Conservation (phyloP, 2,888 invertebrate genomes). For the Trichopoda pennipes region DNA sequence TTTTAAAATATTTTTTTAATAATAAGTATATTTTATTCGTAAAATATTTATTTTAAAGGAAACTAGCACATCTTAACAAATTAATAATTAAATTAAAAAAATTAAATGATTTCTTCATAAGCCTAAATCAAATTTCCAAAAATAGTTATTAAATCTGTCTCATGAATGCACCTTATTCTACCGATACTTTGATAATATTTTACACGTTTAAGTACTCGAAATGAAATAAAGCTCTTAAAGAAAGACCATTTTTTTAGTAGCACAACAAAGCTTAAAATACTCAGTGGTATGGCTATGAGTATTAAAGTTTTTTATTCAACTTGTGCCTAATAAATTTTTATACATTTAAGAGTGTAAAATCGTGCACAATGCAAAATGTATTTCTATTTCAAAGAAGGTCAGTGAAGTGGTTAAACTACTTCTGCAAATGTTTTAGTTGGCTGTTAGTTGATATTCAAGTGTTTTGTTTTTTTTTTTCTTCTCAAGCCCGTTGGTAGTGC, state of each 20-base stretch:
- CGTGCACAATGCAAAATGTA: slow-evolving; percentile 40
- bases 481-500: slow-evolving; percentile 28
- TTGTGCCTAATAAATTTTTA: slow-evolving; percentile 17
- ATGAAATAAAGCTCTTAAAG: neutral
- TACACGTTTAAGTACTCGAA: no score
- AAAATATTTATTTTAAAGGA: no score
- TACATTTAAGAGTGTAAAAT: slow-evolving; percentile 32
- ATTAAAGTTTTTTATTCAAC: slow-evolving; percentile 6
- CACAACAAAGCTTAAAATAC: slow-evolving; percentile 11
- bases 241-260: slow-evolving; percentile 3
- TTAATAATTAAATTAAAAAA: no score
- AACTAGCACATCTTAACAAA: no score
- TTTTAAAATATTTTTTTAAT: no score
- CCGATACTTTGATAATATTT: slow-evolving; percentile 41
- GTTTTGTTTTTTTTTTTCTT: slow-evolving; percentile 7
- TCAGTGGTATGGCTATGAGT: neutral
- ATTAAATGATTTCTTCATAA: neutral
- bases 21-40: no score
- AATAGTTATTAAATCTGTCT: no score
- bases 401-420: slow-evolving; percentile 64
- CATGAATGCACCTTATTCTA: slow-evolving; percentile 11
- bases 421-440: slow-evolving; percentile 32
- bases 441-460: slow-evolving; percentile 39
- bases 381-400: slow-evolving; percentile 59
- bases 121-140: no score